phyloP scores from a whole-genome alignment of 2,797 vertebrate genomes.

The Ctenosaura bakeri region DNA sequence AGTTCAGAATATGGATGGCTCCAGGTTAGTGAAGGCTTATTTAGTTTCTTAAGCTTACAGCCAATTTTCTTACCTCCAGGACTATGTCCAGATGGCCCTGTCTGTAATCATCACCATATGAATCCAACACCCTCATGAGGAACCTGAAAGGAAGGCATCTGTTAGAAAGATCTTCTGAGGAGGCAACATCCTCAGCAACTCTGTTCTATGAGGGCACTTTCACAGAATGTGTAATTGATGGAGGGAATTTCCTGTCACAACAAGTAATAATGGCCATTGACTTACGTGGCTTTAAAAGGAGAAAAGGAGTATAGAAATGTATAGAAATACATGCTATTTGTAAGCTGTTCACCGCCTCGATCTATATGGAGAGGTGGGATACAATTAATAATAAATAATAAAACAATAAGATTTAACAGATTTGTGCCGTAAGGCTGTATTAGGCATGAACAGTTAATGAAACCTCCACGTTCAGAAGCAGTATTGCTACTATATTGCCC shows the following conservation, averaged over 20 bases:
- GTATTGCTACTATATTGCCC: not conserved
- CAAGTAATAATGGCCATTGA: too few species aligned
- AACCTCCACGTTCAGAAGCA: not conserved
- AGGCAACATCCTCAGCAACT: not conserved
- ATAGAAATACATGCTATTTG: too few species aligned
- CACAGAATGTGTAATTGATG: not conserved
- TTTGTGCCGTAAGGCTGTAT: not conserved
- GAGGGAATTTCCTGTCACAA: not conserved
- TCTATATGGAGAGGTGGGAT: too few species aligned
- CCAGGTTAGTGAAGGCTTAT: not conserved
- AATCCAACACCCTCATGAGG: constrained; percentile 91
- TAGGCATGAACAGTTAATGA: not conserved
- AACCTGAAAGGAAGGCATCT: constrained; percentile 79
- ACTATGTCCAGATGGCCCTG: constrained; percentile 88
- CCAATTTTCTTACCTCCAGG: constrained; percentile 83
- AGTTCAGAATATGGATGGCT: not conserved
- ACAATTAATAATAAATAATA: too few species aligned
- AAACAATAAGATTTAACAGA: not conserved
- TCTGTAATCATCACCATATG: constrained; percentile 90
- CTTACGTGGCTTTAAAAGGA: not conserved
- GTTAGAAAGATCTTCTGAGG: not conserved
- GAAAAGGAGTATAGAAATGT: too few species aligned
- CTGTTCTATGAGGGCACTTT: not conserved
- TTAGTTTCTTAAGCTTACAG: not conserved
- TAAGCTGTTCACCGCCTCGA: too few species aligned